These are phyloP conservation scores for Sylvilagus floridanus DNA, from an alignment of 2,797 vertebrate genomes.

Conservation along the genomic window DNA sequence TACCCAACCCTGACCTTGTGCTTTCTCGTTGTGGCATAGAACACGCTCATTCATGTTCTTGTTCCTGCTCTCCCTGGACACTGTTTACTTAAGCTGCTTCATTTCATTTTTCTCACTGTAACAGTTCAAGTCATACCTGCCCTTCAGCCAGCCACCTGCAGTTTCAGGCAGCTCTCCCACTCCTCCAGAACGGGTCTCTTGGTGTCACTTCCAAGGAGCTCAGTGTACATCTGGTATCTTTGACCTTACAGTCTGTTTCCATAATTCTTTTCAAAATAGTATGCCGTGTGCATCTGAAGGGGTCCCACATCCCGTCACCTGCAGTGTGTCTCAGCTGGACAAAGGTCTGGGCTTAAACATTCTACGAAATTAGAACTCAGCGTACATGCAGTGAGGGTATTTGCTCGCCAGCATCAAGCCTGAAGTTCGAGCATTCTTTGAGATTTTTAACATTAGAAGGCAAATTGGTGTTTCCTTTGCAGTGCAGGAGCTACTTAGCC, in stretches of 20 bases:
- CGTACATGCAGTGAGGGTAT: background rate
- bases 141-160: background rate
- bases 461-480: background rate
- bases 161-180: background rate
- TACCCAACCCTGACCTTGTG: background rate
- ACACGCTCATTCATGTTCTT: background rate
- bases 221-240: background rate
- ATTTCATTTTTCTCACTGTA: background rate
- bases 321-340: background rate
- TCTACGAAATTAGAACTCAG: background rate
- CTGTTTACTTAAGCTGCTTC: background rate
- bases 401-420: background rate
- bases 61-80: background rate
- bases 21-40: background rate
- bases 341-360: background rate
- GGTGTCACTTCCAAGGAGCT: background rate
- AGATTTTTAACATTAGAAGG: constrained; percentile 1
- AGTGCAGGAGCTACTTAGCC: too few species aligned
- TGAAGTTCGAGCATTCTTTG: background rate
- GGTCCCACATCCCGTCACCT: background rate
- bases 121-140: background rate
- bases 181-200: background rate
- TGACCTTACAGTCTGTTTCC: background rate
- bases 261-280: background rate
- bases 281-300: background rate